A percentile compares a stretch with the other conserved stretches of the same genome.
These are phyloP conservation scores for Capra hircus DNA, from an alignment of 2,113 vertebrate species.

Conservation along the genomic window DNA sequence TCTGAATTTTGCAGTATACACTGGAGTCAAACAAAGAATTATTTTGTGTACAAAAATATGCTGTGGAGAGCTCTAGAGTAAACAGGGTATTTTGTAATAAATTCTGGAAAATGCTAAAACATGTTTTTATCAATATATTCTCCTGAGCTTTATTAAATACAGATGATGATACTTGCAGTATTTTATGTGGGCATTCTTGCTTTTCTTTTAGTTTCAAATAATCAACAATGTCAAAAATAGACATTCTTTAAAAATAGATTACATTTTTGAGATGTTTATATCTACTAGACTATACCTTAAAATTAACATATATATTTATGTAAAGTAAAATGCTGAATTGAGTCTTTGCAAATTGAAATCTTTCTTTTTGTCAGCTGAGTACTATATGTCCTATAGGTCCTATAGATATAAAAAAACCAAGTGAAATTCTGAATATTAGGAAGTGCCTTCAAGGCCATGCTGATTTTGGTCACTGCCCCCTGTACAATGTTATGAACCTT, in stretches of 20 bases:
- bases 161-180: background rate
- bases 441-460: background rate
- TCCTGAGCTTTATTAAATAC: constrained; percentile 7
- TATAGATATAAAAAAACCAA: background rate
- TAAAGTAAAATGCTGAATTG: background rate
- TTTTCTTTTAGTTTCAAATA: background rate
- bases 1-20: constrained; percentile 18
- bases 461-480: background rate
- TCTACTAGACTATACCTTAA: background rate
- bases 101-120: background rate
- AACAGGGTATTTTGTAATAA: background rate
- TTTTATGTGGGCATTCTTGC: background rate
- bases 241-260: background rate
- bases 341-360: background rate
- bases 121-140: background rate
- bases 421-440: constrained; percentile 14
- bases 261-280: background rate
- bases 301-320: background rate
- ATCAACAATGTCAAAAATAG: background rate
- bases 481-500: background rate
- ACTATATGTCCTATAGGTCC: background rate
- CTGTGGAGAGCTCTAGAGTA: background rate
- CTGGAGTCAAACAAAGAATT: background rate
- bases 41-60: background rate
- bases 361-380: background rate